Evolutionary conservation across 2,888 invertebrate genomes (phyloP).

Genomic region (Dermolepida albohirtum): DNA sequence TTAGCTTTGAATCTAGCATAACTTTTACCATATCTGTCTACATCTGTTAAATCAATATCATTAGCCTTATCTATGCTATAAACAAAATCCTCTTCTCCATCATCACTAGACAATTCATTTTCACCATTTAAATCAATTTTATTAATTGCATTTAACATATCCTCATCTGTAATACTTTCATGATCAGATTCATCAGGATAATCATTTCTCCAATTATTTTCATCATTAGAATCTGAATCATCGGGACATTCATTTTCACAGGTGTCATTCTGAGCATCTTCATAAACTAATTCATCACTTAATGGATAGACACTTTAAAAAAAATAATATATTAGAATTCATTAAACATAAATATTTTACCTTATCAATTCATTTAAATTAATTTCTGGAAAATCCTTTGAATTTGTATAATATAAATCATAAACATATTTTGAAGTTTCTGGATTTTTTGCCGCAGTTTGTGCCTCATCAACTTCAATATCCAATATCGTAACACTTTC

Average conservation of each 20-base stretch:
- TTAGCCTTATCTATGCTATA: slow-evolving; percentile 63
- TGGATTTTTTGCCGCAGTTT: slow-evolving; percentile 45
- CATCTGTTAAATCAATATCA: slow-evolving; percentile 67
- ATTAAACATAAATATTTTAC: slow-evolving; percentile 49
- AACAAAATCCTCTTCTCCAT: slow-evolving; percentile 62
- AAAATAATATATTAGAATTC: slow-evolving; percentile 20
- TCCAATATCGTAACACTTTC: slow-evolving; percentile 69
- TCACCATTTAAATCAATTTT: slow-evolving; percentile 53
- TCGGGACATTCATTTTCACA: slow-evolving; percentile 61
- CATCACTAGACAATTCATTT: slow-evolving; percentile 62
- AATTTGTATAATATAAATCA: slow-evolving; percentile 73
- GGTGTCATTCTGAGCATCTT: slow-evolving; percentile 58
- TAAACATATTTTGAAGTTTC: slow-evolving; percentile 68
- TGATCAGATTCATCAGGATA: slow-evolving; percentile 74
- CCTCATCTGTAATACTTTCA: slow-evolving; percentile 72
- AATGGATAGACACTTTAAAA: slow-evolving; percentile 62
- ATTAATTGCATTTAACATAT: slow-evolving; percentile 72
- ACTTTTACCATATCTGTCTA: slow-evolving; percentile 71
- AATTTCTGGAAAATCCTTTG: slow-evolving; percentile 65
- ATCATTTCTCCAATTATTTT: slow-evolving; percentile 81
- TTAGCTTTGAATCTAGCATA: slow-evolving; percentile 77
- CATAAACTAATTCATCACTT: slow-evolving; percentile 63
- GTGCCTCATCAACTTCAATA: slow-evolving; percentile 65
- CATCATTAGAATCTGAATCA: slow-evolving; percentile 81
- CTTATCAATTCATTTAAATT: slow-evolving; percentile 63